These are phyloP conservation scores for Nesospiza acunhae DNA, from an alignment of 2,113 vertebrate genomes.

Conservation along the genomic window DNA sequence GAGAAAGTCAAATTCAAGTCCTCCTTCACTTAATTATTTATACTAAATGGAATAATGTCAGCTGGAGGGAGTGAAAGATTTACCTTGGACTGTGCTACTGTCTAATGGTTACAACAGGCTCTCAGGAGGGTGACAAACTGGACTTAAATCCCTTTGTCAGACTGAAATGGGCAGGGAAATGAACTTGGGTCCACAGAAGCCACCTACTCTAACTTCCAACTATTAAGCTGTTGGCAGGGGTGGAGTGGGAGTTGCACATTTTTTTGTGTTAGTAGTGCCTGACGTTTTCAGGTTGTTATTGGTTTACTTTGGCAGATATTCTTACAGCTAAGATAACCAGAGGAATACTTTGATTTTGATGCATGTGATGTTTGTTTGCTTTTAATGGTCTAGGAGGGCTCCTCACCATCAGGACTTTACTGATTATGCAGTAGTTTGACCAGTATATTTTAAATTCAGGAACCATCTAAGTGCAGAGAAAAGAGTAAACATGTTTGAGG, in stretches of 20 bases:
- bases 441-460: neutral
- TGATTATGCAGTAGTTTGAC: neutral
- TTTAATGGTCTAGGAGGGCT: neutral
- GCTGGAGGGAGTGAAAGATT: conserved; percentile 34
- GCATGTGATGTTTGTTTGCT: neutral
- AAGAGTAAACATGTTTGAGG: neutral
- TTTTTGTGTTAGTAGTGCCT: neutral
- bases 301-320: neutral
- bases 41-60: conserved; percentile 51
- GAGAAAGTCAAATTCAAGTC: conserved; percentile 25
- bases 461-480: neutral
- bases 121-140: conserved; percentile 7
- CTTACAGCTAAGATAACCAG: neutral
- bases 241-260: neutral
- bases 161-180: neutral
- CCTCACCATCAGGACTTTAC: neutral
- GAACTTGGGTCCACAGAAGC: neutral
- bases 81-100: neutral
- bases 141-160: conserved; percentile 22
- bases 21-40: conserved; percentile 61
- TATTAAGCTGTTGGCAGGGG: neutral
- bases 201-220: neutral
- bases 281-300: neutral
- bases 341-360: neutral
- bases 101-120: conserved; percentile 7